These are phyloP conservation scores for Trissolcus japonicus DNA, from an alignment of 2,888 invertebrate species.

Conservation along the genomic window DNA sequence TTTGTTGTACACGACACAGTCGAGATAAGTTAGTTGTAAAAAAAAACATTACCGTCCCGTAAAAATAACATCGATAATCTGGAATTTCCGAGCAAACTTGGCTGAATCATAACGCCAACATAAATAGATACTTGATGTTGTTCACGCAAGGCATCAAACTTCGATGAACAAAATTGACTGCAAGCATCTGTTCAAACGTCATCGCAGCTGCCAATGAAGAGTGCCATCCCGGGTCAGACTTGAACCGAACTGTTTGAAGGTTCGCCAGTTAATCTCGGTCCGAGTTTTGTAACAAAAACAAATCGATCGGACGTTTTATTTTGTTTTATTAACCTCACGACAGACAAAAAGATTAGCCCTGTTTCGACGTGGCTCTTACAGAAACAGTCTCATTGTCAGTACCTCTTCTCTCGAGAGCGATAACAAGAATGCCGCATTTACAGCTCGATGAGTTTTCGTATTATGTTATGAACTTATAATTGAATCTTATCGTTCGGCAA, in stretches of 20 bases:
- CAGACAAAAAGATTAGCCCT: slow-evolving; percentile 36
- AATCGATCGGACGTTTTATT: slow-evolving; percentile 34
- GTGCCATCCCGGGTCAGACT: slow-evolving; percentile 43
- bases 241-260: slow-evolving; percentile 40
- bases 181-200: slow-evolving; percentile 32
- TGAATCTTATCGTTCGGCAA: neutral
- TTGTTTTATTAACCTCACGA: slow-evolving; percentile 46
- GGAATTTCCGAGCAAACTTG: neutral
- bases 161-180: slow-evolving; percentile 48
- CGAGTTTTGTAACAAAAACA: slow-evolving; percentile 39
- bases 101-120: slow-evolving; percentile 9
- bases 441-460: neutral
- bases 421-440: slow-evolving; percentile 13
- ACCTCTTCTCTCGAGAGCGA: slow-evolving; percentile 4
- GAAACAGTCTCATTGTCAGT: slow-evolving; percentile 25
- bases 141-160: slow-evolving; percentile 18
- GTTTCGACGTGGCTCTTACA: slow-evolving; percentile 33
- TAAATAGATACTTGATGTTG: slow-evolving; percentile 18
- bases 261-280: slow-evolving; percentile 36
- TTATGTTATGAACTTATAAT: neutral
- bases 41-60: neutral
- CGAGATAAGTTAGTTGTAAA: slow-evolving; percentile 2
- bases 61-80: slow-evolving; percentile 10
- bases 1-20: neutral
- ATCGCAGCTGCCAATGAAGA: slow-evolving; percentile 34